A percentile compares a stretch with the other conserved stretches of the same genome.
phyloP scores from a whole-genome alignment of 2,113 vertebrate species.

The Carollia perspicillata region DNA sequence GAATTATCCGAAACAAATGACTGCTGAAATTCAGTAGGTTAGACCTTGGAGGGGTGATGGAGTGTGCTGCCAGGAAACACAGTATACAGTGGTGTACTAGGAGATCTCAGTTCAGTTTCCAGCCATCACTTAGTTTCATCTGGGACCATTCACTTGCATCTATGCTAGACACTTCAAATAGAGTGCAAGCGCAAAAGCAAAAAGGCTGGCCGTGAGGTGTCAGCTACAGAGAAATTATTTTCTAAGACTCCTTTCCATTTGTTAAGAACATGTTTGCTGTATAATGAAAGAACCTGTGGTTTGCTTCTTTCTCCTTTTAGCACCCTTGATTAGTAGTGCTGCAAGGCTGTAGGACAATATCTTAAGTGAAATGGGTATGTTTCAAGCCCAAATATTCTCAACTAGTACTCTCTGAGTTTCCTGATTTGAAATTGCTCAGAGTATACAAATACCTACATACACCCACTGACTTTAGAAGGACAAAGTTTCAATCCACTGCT shows the following conservation, averaged over 20 bases:
- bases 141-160: not conserved
- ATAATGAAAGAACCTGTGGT: slow-evolving; percentile 23
- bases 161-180: not conserved
- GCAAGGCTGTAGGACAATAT: not conserved
- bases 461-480: not conserved
- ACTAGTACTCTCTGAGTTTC: not conserved
- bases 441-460: not conserved
- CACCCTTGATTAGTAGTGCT: not conserved
- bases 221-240: not conserved
- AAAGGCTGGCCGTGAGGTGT: not conserved
- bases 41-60: not conserved
- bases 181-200: not conserved
- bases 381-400: not conserved
- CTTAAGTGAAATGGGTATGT: not conserved
- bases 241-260: not conserved
- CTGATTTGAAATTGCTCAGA: not conserved
- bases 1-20: not conserved
- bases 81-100: not conserved
- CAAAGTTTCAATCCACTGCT: not conserved
- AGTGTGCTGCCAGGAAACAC: not conserved
- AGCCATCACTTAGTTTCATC: not conserved
- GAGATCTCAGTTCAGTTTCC: not conserved
- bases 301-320: not conserved
- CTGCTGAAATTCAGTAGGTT: not conserved
- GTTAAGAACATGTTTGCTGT: not conserved